Evolutionary conservation across 2,888 invertebrate species (phyloP), one percentile per base, ranked within the genome.

Genomic region (Drosophila borborema): DNA sequence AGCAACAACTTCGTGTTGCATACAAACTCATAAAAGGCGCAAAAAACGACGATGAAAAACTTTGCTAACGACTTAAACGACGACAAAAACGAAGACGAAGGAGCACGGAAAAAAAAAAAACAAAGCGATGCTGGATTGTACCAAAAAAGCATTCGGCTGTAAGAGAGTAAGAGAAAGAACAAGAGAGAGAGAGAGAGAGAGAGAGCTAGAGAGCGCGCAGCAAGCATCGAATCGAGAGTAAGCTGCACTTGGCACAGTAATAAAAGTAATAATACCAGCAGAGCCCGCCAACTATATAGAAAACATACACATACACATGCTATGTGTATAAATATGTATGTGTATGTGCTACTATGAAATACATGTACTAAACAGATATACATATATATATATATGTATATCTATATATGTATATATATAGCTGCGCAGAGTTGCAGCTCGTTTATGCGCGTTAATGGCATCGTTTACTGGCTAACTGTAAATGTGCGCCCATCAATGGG

Each of bases 371-470:
- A 41, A 9, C n/a, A 18, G 3, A 41, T 38, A 23, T 59, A 46
- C 18, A 34, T 34, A 12, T 10, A 7, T 48, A 20, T 48, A 20
- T 20, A 20, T 31, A 12, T 10, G 12, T 49, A n/a, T 10, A 31
- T 56, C 28, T 16, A 18, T 31, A n/a, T n/a, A 14, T 54, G 45
- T 20, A n/a, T 20, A 62, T 14, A 46, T 28, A 28, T 55, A 67
- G 78, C 31, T 86, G 86, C 86, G 86, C 86, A 86, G 82, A 74
- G 77, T 75, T 72, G 53, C 64, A 71, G 64, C 58, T 45, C 64
- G 79, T 82, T 88, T 88, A 81, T 90, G 89, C 85, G 88, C 88
- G 86, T 89, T 89, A 89, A 89, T 89, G 83, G 89, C 89, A 86
- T 83, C 90, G 89, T 89, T 89, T 89, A 84, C 87, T 87, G 88